Percentiles rank a stretch among this genome's conserved stretches.
Evolutionary conservation across 2,888 invertebrate species (phyloP).

Genomic region (Brachypalpus laphriformis): DNA sequence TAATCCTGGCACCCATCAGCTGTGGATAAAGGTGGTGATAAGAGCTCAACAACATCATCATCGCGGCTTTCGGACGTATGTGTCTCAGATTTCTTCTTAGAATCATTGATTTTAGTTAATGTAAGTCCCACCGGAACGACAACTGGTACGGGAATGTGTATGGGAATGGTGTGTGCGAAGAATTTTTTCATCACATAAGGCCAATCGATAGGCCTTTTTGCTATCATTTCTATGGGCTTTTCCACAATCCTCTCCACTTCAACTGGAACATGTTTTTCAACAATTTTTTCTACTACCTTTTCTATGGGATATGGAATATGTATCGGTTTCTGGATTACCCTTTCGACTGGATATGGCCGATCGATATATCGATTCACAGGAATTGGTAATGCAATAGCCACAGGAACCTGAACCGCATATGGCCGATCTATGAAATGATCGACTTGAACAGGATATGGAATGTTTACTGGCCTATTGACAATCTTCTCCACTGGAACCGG

Average conservation of each 20-base stretch:
- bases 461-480: constrained; percentile 83
- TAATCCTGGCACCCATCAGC: constrained; percentile 75
- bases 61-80: constrained; percentile 48
- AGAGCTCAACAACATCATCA: constrained; percentile 75
- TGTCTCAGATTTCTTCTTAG: not conserved
- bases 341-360: constrained; percentile 82
- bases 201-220: constrained; percentile 80
- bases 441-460: constrained; percentile 83
- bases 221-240: constrained; percentile 84
- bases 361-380: constrained; percentile 84
- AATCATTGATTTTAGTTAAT: not conserved
- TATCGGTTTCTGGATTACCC: constrained; percentile 83
- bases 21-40: constrained; percentile 76
- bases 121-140: constrained; percentile 83
- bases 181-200: constrained; percentile 82
- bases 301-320: constrained; percentile 83
- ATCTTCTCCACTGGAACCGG: constrained; percentile 82
- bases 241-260: constrained; percentile 84
- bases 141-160: constrained; percentile 84
- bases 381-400: constrained; percentile 83
- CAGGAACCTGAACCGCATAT: constrained; percentile 84
- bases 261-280: constrained; percentile 83
- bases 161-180: constrained; percentile 82
- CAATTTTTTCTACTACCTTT: constrained; percentile 84
- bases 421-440: constrained; percentile 83